These are phyloP conservation scores for Schmidtea mediterranea DNA, from an alignment of 1,140 invertebrate genomes.

Conservation along the genomic window DNA sequence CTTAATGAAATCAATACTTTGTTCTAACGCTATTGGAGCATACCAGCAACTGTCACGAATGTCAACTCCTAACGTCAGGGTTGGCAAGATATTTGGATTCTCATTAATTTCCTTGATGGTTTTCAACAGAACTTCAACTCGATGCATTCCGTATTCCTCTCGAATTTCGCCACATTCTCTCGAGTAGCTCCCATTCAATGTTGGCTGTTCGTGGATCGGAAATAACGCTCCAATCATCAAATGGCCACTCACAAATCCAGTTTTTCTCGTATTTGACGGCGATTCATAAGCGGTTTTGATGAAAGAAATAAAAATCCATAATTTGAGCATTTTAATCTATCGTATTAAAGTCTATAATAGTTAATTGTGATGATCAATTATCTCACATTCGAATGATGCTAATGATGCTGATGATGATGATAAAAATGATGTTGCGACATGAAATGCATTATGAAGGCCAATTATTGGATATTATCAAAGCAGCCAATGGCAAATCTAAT, in stretches of 20 bases:
- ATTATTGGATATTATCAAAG: slow-evolving; percentile 4
- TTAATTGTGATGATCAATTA: no score
- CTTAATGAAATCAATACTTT: slow-evolving; percentile 44
- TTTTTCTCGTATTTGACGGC: no score
- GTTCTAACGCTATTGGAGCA: slow-evolving; percentile 46
- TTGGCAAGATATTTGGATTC: not conserved
- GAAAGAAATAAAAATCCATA: slow-evolving; percentile 18
- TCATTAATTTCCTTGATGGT: not conserved
- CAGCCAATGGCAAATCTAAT: no score
- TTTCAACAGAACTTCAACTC: not conserved
- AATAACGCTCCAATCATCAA: slow-evolving; percentile 45
- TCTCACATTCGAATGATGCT: no score
- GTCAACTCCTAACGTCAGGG: not conserved
- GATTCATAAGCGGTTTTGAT: slow-evolving; percentile 11
- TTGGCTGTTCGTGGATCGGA: slow-evolving; percentile 41
- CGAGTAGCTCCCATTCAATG: slow-evolving; percentile 12
- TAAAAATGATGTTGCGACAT: no score
- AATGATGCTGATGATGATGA: no score
- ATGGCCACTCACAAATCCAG: slow-evolving; percentile 31
- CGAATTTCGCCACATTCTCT: not conserved
- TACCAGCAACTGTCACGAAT: slow-evolving; percentile 32
- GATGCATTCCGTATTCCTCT: not conserved
- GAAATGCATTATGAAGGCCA: no score
- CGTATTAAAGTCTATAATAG: slow-evolving; percentile 22
- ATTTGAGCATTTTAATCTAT: slow-evolving; percentile 27